These are phyloP conservation scores for Schizopygopsis malacanthus DNA, from an alignment of 2,797 vertebrate species.

Conservation along the genomic window DNA sequence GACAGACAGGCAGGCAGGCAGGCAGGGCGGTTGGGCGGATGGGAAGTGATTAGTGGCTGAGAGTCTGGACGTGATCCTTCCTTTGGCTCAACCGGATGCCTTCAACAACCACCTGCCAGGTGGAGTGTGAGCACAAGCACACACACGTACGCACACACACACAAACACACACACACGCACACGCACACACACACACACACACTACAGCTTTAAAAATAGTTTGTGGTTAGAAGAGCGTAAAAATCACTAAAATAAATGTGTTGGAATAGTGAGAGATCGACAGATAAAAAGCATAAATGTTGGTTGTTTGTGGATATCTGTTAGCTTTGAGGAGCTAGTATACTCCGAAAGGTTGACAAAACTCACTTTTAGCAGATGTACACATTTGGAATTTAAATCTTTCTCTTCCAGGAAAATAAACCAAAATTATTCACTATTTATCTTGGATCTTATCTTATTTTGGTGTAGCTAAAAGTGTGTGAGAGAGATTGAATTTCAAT, in stretches of 20 bases:
- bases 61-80: conserved; percentile 52
- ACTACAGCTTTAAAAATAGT: conserved; percentile 7
- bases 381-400: neutral
- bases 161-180: conserved; percentile 17
- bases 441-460: neutral
- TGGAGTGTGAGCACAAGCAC: conserved; percentile 35
- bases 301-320: neutral
- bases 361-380: neutral
- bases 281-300: neutral
- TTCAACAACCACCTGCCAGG: conserved; percentile 59
- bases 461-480: neutral
- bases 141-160: conserved; percentile 23
- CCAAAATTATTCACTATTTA: neutral
- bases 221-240: neutral
- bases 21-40: conserved; percentile 25
- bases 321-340: neutral
- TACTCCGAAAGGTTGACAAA: neutral
- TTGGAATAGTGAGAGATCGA: neutral
- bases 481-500: neutral
- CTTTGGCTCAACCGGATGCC: conserved; percentile 48
- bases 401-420: neutral
- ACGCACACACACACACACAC: conserved; percentile 1
- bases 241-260: neutral
- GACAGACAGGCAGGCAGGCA: conserved; percentile 6
- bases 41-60: conserved; percentile 55